Conservation (phyloP, 2,113 vertebrate species). For the Prinia subflava region DNA sequence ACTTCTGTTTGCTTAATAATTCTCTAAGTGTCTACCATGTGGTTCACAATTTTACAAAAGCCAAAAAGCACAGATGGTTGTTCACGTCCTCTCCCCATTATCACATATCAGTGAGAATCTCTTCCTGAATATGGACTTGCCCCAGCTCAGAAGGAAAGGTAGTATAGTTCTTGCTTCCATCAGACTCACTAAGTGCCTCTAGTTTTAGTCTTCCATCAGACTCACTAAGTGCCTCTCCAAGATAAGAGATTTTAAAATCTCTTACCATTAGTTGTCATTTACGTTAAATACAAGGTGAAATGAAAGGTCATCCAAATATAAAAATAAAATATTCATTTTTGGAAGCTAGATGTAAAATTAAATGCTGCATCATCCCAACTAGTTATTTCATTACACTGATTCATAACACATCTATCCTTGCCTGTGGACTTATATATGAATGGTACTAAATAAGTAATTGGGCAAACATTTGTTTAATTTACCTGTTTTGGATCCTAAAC, state of each 20-base stretch:
- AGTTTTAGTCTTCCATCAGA: background rate
- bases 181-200: background rate
- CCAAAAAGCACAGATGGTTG: background rate
- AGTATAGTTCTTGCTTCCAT: background rate
- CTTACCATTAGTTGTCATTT: background rate
- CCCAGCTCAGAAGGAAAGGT: background rate
- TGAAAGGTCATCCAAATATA: background rate
- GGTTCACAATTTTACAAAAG: background rate
- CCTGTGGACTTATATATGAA: background rate
- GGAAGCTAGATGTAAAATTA: background rate
- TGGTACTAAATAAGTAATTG: background rate
- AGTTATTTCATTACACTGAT: background rate
- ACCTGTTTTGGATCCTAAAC: background rate
- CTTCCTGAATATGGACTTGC: background rate
- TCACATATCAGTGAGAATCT: background rate
- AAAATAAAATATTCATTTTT: background rate
- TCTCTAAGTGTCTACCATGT: background rate
- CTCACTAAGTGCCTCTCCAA: no score
- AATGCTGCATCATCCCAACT: background rate
- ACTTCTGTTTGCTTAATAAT: background rate
- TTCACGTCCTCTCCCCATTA: background rate
- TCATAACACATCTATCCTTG: background rate
- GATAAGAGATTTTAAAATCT: background rate
- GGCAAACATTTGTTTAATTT: background rate
- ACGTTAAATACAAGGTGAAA: background rate